These are phyloP conservation scores for Cremastinae sp. DNA, from an alignment of 2,888 invertebrate genomes.

Conservation along the genomic window DNA sequence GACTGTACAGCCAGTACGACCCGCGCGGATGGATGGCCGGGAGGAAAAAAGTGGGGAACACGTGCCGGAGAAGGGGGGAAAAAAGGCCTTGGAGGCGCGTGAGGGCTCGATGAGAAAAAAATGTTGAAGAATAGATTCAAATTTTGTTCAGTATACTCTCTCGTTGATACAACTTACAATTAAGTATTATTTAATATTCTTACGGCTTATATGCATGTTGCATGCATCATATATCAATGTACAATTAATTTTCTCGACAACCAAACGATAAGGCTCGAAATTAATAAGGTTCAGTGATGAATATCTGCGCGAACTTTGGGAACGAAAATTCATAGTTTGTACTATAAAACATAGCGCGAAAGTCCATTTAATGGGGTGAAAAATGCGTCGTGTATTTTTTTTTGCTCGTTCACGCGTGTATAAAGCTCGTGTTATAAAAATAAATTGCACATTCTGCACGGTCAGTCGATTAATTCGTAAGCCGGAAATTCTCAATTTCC, in stretches of 20 bases:
- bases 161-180: too few relatives aligned
- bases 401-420: neutral
- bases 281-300: slow-evolving; percentile 1
- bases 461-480: slow-evolving; percentile 43
- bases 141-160: too few relatives aligned
- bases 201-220: too few relatives aligned
- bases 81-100: neutral
- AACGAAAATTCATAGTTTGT: slow-evolving; percentile 51
- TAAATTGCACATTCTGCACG: slow-evolving; percentile 54
- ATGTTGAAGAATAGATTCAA: too few relatives aligned
- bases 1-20: slow-evolving; percentile 28
- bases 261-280: slow-evolving; percentile 4
- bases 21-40: neutral
- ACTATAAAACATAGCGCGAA: slow-evolving; percentile 51
- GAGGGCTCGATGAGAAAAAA: too few relatives aligned
- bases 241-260: neutral
- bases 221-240: too few relatives aligned
- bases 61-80: neutral
- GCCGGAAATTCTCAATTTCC: slow-evolving; percentile 25
- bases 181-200: too few relatives aligned
- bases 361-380: slow-evolving; percentile 50
- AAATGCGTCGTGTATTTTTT: slow-evolving; percentile 16
- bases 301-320: neutral
- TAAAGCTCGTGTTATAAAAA: slow-evolving; percentile 48
- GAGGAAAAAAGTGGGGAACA: neutral